Base-by-base conservation (phyloP, 2,888 invertebrate species). In the Rhagonycha fulva region DNA sequence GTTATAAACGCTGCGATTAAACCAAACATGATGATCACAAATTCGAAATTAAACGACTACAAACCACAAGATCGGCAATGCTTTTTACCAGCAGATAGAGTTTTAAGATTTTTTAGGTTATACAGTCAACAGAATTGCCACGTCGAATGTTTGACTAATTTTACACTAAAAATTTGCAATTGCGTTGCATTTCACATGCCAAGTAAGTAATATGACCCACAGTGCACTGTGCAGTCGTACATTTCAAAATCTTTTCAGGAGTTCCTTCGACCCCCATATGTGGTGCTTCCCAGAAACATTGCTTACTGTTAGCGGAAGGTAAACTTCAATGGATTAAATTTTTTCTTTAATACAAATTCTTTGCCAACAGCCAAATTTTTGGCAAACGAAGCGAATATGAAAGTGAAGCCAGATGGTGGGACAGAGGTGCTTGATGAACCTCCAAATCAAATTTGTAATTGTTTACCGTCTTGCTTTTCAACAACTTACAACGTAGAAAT, bases 81-180 rank as follows among this genome's bases (percentile, higher is more conserved):
- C n/a, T 76, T 69, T 23, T 63, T 76, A 4, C 71, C 69, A 9
- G 72, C 32, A 47, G 75, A 76, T 12, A 76, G 67, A 70, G 19
- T n/a, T n/a, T 26, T 76, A 14, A 26, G 70, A 19, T 73, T 30
- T 9, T 76, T 76, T 28, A 69, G 72, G 30, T 23, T 72, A n/a
- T 76, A 76, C 62, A 76, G 69, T 11, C 76, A 76, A 62, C 76
- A 71, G 3, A 76, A 76, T 19, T 94, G 94, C 82, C 91, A 93
- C 82, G 88, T 93, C 85, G 94, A 94, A 85, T 94, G 94, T 81
- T 85, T 76, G 5, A 24, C 70, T 11, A 76, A 72, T 28, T 76
- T 72, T 32, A 70, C 72, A 0, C 32, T 76, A 14, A 70, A 72
- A 3, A 70, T 23, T 9, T 76, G 76, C n/a, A 14, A 61, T 1